phyloP scores from a whole-genome alignment of 1,140 invertebrate species.

The Bombus confusus region DNA sequence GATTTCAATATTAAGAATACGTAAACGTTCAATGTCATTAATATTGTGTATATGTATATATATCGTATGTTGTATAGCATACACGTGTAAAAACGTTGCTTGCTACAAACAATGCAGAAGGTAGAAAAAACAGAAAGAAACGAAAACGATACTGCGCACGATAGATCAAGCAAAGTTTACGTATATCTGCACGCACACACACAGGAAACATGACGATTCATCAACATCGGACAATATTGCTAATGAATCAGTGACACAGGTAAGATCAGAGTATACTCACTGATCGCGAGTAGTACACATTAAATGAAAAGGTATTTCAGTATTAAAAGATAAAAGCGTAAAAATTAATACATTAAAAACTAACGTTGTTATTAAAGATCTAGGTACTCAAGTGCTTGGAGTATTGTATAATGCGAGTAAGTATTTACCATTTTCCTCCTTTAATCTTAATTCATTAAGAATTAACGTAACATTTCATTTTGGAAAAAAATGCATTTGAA shows the following conservation, averaged over 20 bases:
- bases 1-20: neutral
- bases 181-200: neutral
- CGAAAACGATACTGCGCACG: conserved; percentile 31
- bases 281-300: neutral
- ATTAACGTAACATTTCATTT: neutral
- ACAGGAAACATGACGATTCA: conserved; percentile 15
- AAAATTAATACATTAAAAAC: neutral
- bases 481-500: no score
- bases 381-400: neutral
- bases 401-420: neutral
- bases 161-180: neutral
- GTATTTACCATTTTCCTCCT: no score
- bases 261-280: neutral
- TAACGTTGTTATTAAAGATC: neutral
- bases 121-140: conserved; percentile 20
- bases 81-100: conserved; percentile 8
- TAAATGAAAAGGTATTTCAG: neutral
- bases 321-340: neutral
- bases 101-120: conserved; percentile 18
- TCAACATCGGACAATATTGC: conserved; percentile 1
- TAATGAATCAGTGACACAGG: conserved; percentile 8
- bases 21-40: conserved; percentile 5
- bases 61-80: neutral
- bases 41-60: neutral
- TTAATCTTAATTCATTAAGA: neutral